Evolutionary conservation across 2,113 vertebrate species (phyloP).

Genomic region (Ia io): DNA sequence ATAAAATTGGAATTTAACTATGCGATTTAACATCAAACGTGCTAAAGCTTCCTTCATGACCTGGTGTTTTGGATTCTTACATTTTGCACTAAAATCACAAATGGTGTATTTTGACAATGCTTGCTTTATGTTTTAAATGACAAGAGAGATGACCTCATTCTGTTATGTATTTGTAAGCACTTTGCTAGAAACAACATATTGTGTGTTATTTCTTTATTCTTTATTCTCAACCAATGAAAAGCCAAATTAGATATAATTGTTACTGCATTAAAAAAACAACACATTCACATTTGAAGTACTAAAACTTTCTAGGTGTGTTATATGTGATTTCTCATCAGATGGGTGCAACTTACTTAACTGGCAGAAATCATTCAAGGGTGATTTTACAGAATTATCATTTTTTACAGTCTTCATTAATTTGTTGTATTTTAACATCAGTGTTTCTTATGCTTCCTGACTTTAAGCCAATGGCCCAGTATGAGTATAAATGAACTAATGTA

Average conservation of each 20-base stretch:
- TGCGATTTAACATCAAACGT: not conserved
- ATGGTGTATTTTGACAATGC: slow-evolving; percentile 38
- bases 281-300: not conserved
- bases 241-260: slow-evolving; percentile 30
- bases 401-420: slow-evolving; percentile 51
- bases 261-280: not conserved
- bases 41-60: slow-evolving; percentile 39
- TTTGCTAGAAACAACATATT: slow-evolving; percentile 39
- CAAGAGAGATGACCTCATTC: not conserved
- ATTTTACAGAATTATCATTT: slow-evolving; percentile 56
- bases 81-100: slow-evolving; percentile 23
- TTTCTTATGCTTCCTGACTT: slow-evolving; percentile 54
- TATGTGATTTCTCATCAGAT: slow-evolving; percentile 37
- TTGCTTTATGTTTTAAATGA: slow-evolving; percentile 41
- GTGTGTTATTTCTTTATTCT: not conserved
- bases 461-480: slow-evolving; percentile 25
- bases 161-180: slow-evolving; percentile 15
- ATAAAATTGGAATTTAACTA: slow-evolving; percentile 50
- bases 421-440: slow-evolving; percentile 52
- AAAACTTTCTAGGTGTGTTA: not conserved
- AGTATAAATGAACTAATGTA: slow-evolving; percentile 48
- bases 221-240: slow-evolving; percentile 50
- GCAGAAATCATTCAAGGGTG: slow-evolving; percentile 32
- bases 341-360: slow-evolving; percentile 13
- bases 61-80: not conserved